A percentile compares a stretch with the other conserved stretches of the same genome.
Conservation (phyloP, 1,140 invertebrate species). For the Melanaphis sacchari region DNA sequence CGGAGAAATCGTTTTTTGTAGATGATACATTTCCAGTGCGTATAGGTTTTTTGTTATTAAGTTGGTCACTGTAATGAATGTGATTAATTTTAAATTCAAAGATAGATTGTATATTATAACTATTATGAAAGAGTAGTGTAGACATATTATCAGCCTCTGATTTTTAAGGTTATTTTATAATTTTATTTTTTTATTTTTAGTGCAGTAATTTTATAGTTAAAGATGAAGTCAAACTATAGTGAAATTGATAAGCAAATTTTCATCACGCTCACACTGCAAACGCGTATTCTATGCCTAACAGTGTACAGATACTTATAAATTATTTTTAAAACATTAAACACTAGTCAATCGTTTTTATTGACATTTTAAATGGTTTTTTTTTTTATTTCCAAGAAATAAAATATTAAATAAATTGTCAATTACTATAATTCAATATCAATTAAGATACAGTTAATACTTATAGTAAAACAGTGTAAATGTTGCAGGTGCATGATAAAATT, state of each 20-base stretch:
- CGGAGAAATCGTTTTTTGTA: background rate
- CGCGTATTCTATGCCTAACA: background rate
- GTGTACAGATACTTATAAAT: background rate
- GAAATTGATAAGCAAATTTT: background rate
- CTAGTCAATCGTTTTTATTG: background rate
- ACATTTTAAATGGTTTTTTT: background rate
- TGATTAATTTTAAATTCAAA: background rate
- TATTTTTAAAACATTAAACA: background rate
- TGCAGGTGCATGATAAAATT: background rate
- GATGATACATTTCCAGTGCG: background rate
- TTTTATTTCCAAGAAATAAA: background rate
- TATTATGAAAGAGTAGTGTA: no score
- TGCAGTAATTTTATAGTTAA: background rate
- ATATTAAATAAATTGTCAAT: background rate
- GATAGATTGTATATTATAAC: background rate
- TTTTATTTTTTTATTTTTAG: background rate
- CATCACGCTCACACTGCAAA: background rate
- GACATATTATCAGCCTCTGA: background rate
- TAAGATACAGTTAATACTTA: background rate
- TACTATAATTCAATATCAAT: background rate
- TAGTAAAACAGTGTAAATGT: background rate
- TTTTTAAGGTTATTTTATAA: background rate
- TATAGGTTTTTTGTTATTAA: background rate
- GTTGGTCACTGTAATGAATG: background rate
- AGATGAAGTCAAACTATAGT: background rate